Conservation (phyloP, 2,888 invertebrate genomes). For the Phania funesta region DNA sequence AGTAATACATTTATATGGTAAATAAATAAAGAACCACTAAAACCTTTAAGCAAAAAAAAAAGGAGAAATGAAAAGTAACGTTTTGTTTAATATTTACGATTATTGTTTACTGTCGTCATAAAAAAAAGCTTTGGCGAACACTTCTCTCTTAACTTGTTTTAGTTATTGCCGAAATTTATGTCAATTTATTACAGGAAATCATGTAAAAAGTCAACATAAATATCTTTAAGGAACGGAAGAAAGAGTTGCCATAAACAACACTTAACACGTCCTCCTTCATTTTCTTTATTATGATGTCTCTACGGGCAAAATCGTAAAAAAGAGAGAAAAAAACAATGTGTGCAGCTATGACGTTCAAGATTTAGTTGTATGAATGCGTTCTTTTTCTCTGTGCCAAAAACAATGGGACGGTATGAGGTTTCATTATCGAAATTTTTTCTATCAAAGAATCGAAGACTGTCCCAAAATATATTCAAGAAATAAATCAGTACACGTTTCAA, state of each 20-base stretch:
- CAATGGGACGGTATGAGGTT: no score
- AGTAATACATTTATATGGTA: no score
- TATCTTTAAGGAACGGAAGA: background rate
- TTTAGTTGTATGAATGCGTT: background rate
- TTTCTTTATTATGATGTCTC: constrained; percentile 4
- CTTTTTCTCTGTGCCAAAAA: background rate
- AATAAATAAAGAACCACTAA: no score
- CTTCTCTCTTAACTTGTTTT: background rate
- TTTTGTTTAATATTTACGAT: background rate
- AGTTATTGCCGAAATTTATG: background rate
- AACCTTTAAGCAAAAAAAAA: no score
- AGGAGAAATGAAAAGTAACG: no score
- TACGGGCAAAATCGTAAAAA: background rate
- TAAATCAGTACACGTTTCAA: background rate
- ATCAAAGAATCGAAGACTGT: background rate
- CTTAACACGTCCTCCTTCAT: constrained; percentile 2
- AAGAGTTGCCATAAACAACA: constrained; percentile 27
- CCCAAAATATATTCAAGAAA: constrained; percentile 30
- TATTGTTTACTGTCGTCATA: background rate
- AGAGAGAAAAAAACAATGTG: background rate
- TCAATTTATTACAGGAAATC: constrained; percentile 19
- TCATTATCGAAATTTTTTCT: no score
- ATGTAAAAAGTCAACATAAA: constrained; percentile 46
- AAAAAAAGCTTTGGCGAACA: background rate
- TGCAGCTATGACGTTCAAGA: background rate